A percentile compares a stretch with the other conserved stretches of the same genome.
Conservation (phyloP, 2,888 invertebrate species). For the Agrypnus murinus region DNA sequence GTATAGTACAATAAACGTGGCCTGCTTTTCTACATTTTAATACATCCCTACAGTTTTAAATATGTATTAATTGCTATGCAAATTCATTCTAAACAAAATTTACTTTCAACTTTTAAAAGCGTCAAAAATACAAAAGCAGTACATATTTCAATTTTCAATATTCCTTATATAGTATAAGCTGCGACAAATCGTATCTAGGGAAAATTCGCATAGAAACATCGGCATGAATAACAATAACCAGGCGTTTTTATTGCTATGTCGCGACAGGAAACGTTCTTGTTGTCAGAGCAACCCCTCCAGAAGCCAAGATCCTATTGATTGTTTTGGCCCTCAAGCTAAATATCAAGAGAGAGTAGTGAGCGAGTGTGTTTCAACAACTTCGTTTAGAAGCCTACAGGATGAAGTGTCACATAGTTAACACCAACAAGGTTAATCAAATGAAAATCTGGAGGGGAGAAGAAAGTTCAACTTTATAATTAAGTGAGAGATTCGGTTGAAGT, state of each 20-base stretch:
- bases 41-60: no score
- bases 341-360: neutral
- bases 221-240: slow-evolving; percentile 31
- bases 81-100: no score
- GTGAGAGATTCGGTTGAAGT: neutral
- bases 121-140: no score
- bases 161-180: no score
- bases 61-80: no score
- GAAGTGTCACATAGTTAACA: slow-evolving; percentile 3
- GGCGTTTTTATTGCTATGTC: slow-evolving; percentile 42
- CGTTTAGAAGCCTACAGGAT: slow-evolving; percentile 10
- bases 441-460: slow-evolving; percentile 12
- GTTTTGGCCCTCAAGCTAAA: slow-evolving; percentile 21
- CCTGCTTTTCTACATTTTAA: no score
- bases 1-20: no score
- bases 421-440: slow-evolving; percentile 3
- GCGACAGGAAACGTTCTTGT: slow-evolving; percentile 42
- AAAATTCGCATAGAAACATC: slow-evolving; percentile 37
- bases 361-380: slow-evolving; percentile 7
- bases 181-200: slow-evolving; percentile 24
- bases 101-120: no score
- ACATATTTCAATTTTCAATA: no score
- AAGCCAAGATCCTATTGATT: slow-evolving; percentile 37
- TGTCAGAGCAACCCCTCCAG: slow-evolving; percentile 31
- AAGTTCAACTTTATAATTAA: neutral